Conservation (phyloP, 2,797 vertebrate genomes). For the Ceryle rudis region DNA sequence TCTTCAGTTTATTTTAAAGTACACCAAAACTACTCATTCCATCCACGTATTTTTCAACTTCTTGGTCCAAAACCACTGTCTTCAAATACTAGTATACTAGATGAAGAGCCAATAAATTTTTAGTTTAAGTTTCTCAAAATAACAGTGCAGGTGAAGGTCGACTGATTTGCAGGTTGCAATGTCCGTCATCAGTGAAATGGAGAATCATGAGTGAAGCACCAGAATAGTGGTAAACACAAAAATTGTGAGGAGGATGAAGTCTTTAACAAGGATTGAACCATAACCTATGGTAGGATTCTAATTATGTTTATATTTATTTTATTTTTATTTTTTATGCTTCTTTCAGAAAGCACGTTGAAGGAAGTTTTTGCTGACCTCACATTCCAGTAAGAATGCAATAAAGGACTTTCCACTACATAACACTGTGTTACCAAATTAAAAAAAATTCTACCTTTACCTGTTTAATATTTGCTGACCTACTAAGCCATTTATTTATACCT, state of each 20-base stretch:
- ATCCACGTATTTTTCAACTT: background rate
- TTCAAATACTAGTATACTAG: background rate
- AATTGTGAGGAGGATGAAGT: background rate
- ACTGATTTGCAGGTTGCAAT: background rate
- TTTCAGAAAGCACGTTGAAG: background rate
- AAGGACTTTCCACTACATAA: background rate
- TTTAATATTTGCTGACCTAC: background rate
- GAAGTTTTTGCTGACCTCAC: background rate
- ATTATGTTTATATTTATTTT: background rate
- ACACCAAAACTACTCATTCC: background rate
- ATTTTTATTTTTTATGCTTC: background rate
- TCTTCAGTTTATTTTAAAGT: background rate
- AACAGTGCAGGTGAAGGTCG: background rate
- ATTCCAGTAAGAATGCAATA: background rate
- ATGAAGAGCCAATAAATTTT: background rate
- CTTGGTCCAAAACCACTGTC: fast-evolving
- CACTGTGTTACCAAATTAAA: background rate
- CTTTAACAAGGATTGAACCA: background rate
- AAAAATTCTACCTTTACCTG: background rate
- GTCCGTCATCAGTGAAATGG: background rate
- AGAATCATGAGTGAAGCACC: background rate
- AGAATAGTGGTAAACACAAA: background rate
- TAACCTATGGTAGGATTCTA: background rate
- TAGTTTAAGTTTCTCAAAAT: background rate
- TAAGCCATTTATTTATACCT: background rate